A percentile compares a stretch with the other conserved stretches of the same genome.
Evolutionary conservation across 2,113 vertebrate genomes (phyloP).

Genomic region (Excalfactoria chinensis): DNA sequence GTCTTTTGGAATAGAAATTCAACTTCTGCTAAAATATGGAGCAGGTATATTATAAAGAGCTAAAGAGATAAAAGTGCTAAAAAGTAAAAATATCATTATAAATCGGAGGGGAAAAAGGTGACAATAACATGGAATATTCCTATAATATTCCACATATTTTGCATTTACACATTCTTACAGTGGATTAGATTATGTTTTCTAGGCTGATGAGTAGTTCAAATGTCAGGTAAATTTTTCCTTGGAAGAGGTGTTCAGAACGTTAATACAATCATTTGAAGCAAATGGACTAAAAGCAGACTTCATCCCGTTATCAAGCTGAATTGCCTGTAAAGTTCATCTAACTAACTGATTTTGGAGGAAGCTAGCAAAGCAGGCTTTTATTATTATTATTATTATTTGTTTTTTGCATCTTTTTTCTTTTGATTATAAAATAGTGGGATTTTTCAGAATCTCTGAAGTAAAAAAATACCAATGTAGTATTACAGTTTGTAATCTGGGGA

Average conservation of each 20-base stretch:
- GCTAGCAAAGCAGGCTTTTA: background rate
- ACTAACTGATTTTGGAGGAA: background rate
- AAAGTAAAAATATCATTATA: background rate
- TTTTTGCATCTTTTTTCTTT: background rate
- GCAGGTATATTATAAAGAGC: background rate
- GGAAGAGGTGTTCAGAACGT: background rate
- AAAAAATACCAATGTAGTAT: background rate
- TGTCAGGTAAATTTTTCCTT: background rate
- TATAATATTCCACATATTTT: background rate
- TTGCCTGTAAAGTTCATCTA: background rate
- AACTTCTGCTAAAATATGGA: background rate
- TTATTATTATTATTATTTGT: no score
- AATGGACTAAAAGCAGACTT: background rate
- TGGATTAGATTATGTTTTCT: background rate
- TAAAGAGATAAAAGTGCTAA: fast-evolving
- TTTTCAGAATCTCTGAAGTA: background rate
- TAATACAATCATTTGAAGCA: background rate
- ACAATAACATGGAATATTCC: background rate
- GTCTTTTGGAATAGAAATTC: background rate
- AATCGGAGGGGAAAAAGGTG: fast-evolving
- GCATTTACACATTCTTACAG: background rate
- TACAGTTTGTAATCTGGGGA: background rate
- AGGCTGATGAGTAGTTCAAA: background rate
- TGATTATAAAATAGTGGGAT: background rate
- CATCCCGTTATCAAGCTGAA: background rate